phyloP scores from a whole-genome alignment of 2,113 vertebrate genomes.

The Scatophagus argus region DNA sequence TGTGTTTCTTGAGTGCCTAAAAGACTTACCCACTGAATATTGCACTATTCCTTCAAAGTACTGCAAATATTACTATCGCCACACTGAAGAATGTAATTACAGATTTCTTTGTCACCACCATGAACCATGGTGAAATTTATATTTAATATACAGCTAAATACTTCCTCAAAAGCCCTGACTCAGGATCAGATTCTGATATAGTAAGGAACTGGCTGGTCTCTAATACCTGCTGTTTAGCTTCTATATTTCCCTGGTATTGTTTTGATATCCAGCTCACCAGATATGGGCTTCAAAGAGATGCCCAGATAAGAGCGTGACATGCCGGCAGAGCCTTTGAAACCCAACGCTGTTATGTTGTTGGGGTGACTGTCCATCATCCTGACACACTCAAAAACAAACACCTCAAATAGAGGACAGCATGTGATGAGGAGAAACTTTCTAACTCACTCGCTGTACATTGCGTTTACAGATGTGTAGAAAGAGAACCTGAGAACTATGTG shows the following conservation, averaged over 20 bases:
- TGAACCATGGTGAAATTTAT: too few relatives aligned
- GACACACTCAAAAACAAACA: constrained; percentile 57
- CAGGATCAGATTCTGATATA: not conserved
- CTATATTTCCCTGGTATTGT: constrained; percentile 80
- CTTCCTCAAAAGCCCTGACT: not conserved
- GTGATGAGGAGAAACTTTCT: constrained; percentile 29
- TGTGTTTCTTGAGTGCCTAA: not conserved
- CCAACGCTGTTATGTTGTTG: constrained; percentile 81
- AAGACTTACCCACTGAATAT: not conserved
- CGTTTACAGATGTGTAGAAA: constrained; percentile 10
- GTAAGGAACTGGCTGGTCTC: not conserved
- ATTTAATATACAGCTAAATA: not conserved
- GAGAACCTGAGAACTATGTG: constrained; percentile 1
- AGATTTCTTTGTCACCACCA: too few relatives aligned
- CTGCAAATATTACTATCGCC: not conserved
- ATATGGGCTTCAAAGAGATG: constrained; percentile 79
- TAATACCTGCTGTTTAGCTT: constrained; percentile 65
- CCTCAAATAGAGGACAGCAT: constrained; percentile 32
- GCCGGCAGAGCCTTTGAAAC: constrained; percentile 79
- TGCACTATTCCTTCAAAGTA: not conserved
- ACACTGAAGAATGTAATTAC: not conserved
- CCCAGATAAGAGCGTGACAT: constrained; percentile 59
- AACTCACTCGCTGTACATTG: not conserved
- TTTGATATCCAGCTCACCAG: constrained; percentile 66
- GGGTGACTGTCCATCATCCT: constrained; percentile 69